Evolutionary conservation across 1,140 invertebrate genomes (phyloP), one percentile per base, ranked within the genome.

Genomic region (Zaprionus gabonicus): DNA sequence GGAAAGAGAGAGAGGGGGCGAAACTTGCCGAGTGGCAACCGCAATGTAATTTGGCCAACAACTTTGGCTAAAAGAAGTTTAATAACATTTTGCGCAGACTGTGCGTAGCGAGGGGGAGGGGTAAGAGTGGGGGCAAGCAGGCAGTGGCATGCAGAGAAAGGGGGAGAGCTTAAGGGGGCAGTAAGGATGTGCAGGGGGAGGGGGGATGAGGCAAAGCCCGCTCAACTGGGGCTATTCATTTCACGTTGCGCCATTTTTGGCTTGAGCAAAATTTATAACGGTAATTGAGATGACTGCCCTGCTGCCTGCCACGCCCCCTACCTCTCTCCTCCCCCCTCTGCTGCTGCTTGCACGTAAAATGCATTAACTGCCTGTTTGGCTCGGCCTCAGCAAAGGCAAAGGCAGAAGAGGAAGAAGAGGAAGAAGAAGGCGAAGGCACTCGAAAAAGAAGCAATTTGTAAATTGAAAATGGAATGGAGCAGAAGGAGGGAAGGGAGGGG

Each of bases 371-470:
- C 67, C 75, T 51, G 78, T 73, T 70, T 55, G 15, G 28, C 56
- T 55, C 62, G 56, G 34, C 34, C 76, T 71, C 65, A 41, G 60
- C 57, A 41, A n/a, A 7, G 15, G 13, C 15, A 41, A 41, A n/a
- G n/a, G 38, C 2, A 6, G 5, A n/a, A n/a, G 38, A 41, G 38
- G 38, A n/a, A 41, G 38, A 2, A 44, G n/a, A 41, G 13, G 38
- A 7, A 41, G 38, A n/a, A 41, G 38, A 5, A 41, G 41, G 41
- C 41, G 41, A 44, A 90, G 86, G 84, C 83, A 87, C 83, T 87
- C 78, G 79, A 91, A 90, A 90, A 90, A 90, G 90, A 90, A 90
- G 85, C 85, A 90, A 90, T 90, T 90, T 90, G 86, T 90, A 90
- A 90, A 90, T 90, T 90, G 85, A 90, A 90, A 90, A 85, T 82